Percentiles rank a stretch among this genome's conserved stretches.
Evolutionary conservation across 2,113 vertebrate species (phyloP).

Genomic region (Xenotilapia caudafasciata): DNA sequence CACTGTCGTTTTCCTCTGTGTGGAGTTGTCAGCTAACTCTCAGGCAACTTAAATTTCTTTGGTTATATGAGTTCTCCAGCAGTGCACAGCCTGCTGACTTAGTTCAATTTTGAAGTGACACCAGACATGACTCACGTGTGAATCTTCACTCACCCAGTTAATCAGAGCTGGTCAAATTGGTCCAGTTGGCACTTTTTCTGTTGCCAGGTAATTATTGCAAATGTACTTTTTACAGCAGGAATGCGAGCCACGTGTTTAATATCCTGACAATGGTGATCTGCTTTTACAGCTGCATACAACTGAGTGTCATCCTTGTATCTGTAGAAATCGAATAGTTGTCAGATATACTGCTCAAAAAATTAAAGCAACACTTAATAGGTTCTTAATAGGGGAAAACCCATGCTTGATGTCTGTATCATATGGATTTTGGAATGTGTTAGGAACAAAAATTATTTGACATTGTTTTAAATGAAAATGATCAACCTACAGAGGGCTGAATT

Average conservation of each 20-base stretch:
- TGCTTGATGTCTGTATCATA: background rate
- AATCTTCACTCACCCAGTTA: background rate
- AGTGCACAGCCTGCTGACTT: background rate
- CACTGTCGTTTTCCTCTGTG: background rate
- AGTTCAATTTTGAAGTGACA: background rate
- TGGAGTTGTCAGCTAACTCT: background rate
- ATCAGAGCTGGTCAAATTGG: background rate
- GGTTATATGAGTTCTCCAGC: background rate
- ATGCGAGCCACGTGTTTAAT: background rate
- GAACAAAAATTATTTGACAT: background rate
- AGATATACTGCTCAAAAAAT: background rate
- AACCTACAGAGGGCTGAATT: background rate
- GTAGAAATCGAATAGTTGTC: background rate
- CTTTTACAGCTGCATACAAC: background rate
- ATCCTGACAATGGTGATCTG: background rate
- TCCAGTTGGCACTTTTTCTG: background rate
- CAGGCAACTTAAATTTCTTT: background rate
- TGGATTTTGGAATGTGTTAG: background rate
- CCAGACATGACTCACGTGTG: background rate
- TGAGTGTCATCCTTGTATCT: background rate
- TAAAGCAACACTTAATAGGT: background rate
- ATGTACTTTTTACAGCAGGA: background rate
- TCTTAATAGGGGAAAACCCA: background rate
- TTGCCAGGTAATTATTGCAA: background rate
- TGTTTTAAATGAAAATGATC: background rate